Conservation (phyloP, 2,113 vertebrate genomes). For the Zosterops lateralis region DNA sequence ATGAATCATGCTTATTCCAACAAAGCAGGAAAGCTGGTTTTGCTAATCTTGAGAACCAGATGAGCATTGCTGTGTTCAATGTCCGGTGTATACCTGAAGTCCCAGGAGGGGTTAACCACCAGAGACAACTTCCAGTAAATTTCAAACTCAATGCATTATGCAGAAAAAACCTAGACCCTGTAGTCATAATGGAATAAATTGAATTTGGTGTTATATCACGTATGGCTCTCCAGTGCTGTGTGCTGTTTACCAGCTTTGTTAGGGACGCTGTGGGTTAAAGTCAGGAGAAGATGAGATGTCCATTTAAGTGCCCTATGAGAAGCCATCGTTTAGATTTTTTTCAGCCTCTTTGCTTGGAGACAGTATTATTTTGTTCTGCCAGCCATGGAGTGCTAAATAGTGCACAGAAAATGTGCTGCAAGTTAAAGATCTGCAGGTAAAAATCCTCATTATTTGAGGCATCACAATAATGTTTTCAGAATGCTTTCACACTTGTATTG, state of each 20-base stretch:
- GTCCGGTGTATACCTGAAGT: background rate
- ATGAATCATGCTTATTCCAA: background rate
- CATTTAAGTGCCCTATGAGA: slow-evolving; percentile 21
- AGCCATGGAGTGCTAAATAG: background rate
- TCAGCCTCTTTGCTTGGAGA: background rate
- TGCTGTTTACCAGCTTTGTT: background rate
- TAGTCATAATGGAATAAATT: slow-evolving; percentile 9
- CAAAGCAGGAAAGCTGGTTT: background rate
- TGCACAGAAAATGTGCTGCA: background rate
- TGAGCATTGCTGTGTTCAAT: background rate
- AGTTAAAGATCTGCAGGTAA: background rate
- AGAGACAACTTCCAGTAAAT: slow-evolving; percentile 6
- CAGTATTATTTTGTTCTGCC: background rate
- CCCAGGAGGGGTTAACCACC: background rate
- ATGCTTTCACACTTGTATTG: background rate
- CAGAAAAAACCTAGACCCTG: background rate
- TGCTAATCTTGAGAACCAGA: background rate
- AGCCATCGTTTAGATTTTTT: slow-evolving; percentile 39
- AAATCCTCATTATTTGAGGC: slow-evolving; percentile 3
- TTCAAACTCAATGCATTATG: background rate
- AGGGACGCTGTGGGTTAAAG: background rate
- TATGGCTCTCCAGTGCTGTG: background rate
- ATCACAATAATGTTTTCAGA: slow-evolving; percentile 9
- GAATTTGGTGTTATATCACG: background rate
- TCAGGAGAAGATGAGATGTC: slow-evolving; percentile 1